A percentile compares a stretch with the other conserved stretches of the same genome.
Conservation (phyloP, 1,140 invertebrate genomes). For the Anastrepha ludens region DNA sequence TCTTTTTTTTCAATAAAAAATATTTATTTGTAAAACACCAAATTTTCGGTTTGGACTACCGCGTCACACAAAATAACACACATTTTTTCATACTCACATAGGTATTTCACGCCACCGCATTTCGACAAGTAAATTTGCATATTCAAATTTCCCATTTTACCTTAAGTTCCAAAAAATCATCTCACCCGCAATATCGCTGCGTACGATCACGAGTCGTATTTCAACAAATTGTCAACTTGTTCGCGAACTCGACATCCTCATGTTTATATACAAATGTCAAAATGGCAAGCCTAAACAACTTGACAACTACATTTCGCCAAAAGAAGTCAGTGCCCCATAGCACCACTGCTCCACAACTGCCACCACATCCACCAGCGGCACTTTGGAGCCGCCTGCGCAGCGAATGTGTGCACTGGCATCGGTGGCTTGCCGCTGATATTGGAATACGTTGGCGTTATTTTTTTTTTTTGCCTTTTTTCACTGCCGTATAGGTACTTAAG, state of each 20-base stretch:
- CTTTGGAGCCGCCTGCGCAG: background rate
- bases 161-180: background rate
- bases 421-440: too few relatives aligned
- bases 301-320: constrained; percentile 45
- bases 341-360: constrained; percentile 7
- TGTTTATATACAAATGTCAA: constrained; percentile 44
- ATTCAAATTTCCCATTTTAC: background rate
- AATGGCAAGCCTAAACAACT: constrained; percentile 33
- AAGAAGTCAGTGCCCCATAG: background rate
- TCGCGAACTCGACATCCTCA: constrained; percentile 15
- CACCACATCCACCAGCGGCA: background rate
- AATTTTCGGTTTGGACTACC: too few relatives aligned
- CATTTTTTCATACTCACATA: too few relatives aligned
- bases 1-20: too few relatives aligned
- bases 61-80: too few relatives aligned
- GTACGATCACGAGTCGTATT: constrained; percentile 30
- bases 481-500: background rate
- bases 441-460: background rate
- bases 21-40: too few relatives aligned
- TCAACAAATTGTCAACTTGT: constrained; percentile 53
- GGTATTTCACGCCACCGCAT: background rate
- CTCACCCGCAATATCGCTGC: constrained; percentile 16
- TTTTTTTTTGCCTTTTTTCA: background rate
- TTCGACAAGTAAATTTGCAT: background rate
- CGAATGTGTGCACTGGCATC: background rate